These are phyloP conservation scores for Junco hyemalis DNA, from an alignment of 2,113 vertebrate genomes.

Conservation along the genomic window DNA sequence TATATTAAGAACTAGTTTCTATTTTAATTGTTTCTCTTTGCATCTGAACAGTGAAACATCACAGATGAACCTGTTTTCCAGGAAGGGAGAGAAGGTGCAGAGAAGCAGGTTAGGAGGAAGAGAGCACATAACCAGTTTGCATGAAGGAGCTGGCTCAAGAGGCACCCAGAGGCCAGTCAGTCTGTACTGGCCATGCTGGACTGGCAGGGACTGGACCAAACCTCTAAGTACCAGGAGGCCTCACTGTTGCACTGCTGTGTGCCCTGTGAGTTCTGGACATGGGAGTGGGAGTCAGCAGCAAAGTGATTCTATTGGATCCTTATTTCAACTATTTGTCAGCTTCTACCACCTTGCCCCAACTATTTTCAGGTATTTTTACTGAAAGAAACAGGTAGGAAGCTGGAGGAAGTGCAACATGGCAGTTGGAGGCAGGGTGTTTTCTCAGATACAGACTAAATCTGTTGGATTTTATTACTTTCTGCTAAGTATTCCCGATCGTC, in stretches of 20 bases:
- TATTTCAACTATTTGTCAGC: background rate
- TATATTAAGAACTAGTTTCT: background rate
- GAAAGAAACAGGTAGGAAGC: background rate
- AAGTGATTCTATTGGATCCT: fast-evolving
- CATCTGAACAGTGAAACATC: background rate
- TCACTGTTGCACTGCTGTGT: background rate
- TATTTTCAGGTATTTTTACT: background rate
- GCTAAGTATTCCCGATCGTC: background rate
- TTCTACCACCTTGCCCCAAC: background rate
- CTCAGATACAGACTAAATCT: background rate
- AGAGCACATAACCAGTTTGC: background rate
- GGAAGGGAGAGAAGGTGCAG: background rate
- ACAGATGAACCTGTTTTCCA: background rate
- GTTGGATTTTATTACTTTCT: background rate
- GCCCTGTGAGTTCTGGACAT: background rate
- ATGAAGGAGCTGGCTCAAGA: background rate
- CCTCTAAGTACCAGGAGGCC: fast-evolving
- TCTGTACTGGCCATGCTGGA: background rate
- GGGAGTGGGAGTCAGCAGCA: background rate
- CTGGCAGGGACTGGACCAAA: background rate
- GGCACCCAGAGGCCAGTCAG: background rate
- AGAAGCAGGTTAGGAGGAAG: background rate
- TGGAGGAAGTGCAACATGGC: background rate
- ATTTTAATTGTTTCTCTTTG: background rate
- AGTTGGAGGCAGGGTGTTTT: background rate